Evolutionary conservation across 2,797 vertebrate genomes (phyloP).

Genomic region (Poeciliopsis gracilis): DNA sequence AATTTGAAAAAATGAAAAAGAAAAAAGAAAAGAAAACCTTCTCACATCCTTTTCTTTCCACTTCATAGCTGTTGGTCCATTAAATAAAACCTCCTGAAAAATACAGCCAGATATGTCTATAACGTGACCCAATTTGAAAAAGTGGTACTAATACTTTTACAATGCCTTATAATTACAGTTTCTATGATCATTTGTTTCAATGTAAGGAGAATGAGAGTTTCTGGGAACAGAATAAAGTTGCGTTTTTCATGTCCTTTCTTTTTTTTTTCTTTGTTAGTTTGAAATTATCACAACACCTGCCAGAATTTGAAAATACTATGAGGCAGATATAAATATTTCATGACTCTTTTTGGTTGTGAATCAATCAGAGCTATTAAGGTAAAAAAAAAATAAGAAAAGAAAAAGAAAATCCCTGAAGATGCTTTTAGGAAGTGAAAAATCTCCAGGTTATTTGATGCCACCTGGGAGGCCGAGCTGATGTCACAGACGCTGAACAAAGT

Average conservation of each 20-base stretch:
- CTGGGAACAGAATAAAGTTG: not conserved
- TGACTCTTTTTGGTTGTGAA: not conserved
- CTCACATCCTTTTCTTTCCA: not conserved
- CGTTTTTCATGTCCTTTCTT: not conserved
- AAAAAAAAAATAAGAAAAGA: too few relatives aligned
- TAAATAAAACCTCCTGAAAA: not conserved
- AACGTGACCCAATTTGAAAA: not conserved
- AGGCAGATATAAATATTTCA: not conserved
- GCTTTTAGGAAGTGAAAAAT: slow-evolving; percentile 1
- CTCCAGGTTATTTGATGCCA: not conserved
- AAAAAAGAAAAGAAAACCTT: not conserved
- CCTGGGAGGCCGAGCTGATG: not conserved
- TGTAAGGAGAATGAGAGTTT: not conserved
- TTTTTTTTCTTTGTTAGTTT: not conserved
- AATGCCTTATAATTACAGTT: not conserved
- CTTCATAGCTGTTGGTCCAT: not conserved
- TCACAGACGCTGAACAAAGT: not conserved
- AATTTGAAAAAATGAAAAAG: too few relatives aligned
- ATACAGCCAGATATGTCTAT: not conserved
- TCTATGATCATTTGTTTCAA: not conserved
- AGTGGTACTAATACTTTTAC: not conserved
- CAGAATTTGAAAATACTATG: not conserved
- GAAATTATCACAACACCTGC: not conserved
- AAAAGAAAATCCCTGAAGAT: not conserved
- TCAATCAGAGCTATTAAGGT: not conserved